These are phyloP conservation scores for Nothocercus julius DNA, from an alignment of 2,113 vertebrate genomes.

Conservation along the genomic window DNA sequence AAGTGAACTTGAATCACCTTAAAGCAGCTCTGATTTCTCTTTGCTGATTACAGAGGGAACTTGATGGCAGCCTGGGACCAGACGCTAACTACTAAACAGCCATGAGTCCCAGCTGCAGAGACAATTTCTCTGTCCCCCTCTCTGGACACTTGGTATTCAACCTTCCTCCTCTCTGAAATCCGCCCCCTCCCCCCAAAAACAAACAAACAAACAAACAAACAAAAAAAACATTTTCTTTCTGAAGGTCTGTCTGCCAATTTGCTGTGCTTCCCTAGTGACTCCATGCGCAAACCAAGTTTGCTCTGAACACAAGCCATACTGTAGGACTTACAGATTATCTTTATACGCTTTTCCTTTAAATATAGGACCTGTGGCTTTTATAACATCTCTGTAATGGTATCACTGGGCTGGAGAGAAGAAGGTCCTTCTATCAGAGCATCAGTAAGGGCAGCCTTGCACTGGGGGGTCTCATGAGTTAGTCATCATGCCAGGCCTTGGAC, in stretches of 20 bases:
- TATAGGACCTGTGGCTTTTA: not conserved
- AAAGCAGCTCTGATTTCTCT: constrained; percentile 58
- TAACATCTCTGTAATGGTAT: not conserved
- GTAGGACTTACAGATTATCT: not conserved
- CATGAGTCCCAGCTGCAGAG: not conserved
- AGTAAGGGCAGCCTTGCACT: not conserved
- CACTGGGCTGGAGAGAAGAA: not conserved
- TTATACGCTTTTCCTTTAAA: not conserved
- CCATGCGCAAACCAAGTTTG: not conserved
- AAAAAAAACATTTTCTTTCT: not conserved
- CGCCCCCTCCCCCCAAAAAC: too few species aligned
- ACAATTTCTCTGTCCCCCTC: not conserved
- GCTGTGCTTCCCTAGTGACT: not conserved
- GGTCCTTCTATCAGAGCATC: not conserved
- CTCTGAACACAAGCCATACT: not conserved
- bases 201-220: too few species aligned
- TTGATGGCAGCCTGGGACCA: constrained; percentile 34
- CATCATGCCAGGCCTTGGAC: not conserved
- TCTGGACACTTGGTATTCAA: not conserved
- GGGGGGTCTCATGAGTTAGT: not conserved
- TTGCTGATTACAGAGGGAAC: not conserved
- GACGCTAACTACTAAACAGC: not conserved
- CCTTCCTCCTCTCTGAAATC: not conserved
- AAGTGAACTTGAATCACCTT: constrained; percentile 41
- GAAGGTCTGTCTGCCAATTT: not conserved